phyloP scores from a whole-genome alignment of 2,888 invertebrate species.

The Epiperipatus broadwayi region DNA sequence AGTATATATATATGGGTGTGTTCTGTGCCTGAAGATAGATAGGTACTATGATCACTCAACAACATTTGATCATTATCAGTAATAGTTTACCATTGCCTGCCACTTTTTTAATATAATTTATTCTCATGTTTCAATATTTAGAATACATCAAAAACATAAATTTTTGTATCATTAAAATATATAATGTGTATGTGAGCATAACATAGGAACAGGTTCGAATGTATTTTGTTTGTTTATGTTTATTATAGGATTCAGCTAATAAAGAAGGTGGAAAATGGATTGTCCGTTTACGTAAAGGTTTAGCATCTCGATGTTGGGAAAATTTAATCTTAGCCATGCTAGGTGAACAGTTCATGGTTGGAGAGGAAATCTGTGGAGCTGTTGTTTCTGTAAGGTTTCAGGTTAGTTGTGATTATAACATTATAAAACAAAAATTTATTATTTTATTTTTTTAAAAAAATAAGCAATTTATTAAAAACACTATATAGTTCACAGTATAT shows the following conservation, averaged over 20 bases:
- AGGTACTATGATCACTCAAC: no score
- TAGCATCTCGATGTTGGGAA: slow-evolving; percentile 93
- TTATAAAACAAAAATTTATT: background rate
- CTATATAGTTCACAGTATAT: no score
- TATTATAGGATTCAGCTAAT: slow-evolving; percentile 69
- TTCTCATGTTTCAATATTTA: no score
- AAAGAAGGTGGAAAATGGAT: slow-evolving; percentile 96
- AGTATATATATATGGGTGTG: no score
- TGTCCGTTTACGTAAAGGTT: slow-evolving; percentile 74
- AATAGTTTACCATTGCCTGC: no score
- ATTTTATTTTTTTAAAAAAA: background rate
- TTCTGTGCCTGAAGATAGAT: no score
- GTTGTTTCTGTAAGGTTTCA: slow-evolving; percentile 86
- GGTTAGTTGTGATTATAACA: slow-evolving; percentile 32
- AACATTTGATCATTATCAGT: no score
- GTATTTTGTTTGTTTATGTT: slow-evolving; percentile 14
- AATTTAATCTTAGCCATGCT: slow-evolving; percentile 94
- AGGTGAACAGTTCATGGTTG: slow-evolving; percentile 97
- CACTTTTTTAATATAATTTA: no score
- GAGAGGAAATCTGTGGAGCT: slow-evolving; percentile 92
- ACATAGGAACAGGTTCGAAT: background rate
- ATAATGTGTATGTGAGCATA: background rate
- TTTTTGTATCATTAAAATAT: background rate
- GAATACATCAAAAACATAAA: no score
- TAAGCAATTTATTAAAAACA: no score